A percentile compares a stretch with the other conserved stretches of the same genome.
Evolutionary conservation across 2,797 vertebrate genomes (phyloP).

Genomic region (Cottoperca gobio): DNA sequence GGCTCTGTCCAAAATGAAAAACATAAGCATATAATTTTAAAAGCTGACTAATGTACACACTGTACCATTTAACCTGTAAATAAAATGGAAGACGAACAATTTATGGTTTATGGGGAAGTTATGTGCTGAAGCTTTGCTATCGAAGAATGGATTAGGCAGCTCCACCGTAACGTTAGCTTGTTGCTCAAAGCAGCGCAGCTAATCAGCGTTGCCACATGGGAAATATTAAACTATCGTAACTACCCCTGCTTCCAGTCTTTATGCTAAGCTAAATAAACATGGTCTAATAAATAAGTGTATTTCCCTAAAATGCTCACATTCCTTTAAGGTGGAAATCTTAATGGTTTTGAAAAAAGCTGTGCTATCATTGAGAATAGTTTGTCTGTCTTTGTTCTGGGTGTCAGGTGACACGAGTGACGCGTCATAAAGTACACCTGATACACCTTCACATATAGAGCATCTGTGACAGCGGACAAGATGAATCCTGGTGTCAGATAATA

Average conservation of each 20-base stretch:
- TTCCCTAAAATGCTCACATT: not conserved
- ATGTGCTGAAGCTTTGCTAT: not conserved
- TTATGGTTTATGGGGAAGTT: not conserved
- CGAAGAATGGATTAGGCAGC: not conserved
- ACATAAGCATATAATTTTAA: not conserved
- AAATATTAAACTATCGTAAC: too few species aligned
- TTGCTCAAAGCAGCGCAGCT: not conserved
- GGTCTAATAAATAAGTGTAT: not conserved
- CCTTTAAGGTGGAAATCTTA: not conserved
- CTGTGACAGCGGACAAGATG: slow-evolving; percentile 22
- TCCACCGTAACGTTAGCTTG: not conserved
- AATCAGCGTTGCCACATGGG: too few species aligned
- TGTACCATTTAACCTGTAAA: slow-evolving; percentile 20
- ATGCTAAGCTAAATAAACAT: not conserved
- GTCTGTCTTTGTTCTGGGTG: not conserved
- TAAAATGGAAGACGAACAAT: slow-evolving; percentile 2
- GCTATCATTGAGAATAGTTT: not conserved
- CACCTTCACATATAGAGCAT: not conserved
- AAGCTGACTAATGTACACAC: slow-evolving; percentile 7
- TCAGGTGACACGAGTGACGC: not conserved
- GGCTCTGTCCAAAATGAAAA: not conserved
- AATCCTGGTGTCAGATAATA: slow-evolving; percentile 15
- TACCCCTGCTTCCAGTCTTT: not conserved
- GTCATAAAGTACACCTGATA: slow-evolving; percentile 5
- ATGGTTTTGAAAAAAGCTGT: not conserved